Evolutionary conservation across 2,797 vertebrate genomes (phyloP), one percentile per base, ranked within the genome.

Genomic region (Pipistrellus kuhlii): DNA sequence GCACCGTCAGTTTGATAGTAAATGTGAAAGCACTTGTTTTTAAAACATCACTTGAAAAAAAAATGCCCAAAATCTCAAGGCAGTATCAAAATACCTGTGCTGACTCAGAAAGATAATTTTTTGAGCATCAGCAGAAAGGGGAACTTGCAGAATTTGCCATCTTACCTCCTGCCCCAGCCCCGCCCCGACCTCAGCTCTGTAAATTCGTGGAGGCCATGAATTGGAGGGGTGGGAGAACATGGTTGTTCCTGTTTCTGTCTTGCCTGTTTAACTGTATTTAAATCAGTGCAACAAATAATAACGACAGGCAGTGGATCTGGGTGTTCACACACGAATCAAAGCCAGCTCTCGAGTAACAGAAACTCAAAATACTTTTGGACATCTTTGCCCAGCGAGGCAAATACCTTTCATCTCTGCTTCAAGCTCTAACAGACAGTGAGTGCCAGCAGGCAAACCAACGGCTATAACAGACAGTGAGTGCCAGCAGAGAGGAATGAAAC

Each of bases 61-160:
- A 92, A 94, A 86, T 7, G 82, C 77, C 93, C 25, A 1, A 95
- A 94, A 95, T 95, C 95, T 95, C 91, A 88, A 95, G 73, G 84
- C 93, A 95, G 91, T 88, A 94, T 97, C 96, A 97, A 94, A 97
- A 96, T 97, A 97, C 96, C 96, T 97, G 77, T 94, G 97, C 96
- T 97, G 97, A 97, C 96, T 97, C 96, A 97, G 97, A 96, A 96
- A 94, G 97, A 97, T 94, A 57, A 94, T 89, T 91, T 93, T 90
- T 96, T 71, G 92, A 93, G 88, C 87, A 91, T 96, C 94, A 96
- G 96, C 97, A 96, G 91, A 97, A 97, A 96, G 59, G 81, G 94
- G 95, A 97, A 96, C 92, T 95, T 90, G 94, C 94, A 85, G 90
- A 95, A 95, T 90, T 83, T 85, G 94, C 93, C 53, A 72, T 57